These are phyloP conservation scores for Mesopsocus fuscifrons DNA, from an alignment of 2,888 invertebrate species.

Conservation along the genomic window DNA sequence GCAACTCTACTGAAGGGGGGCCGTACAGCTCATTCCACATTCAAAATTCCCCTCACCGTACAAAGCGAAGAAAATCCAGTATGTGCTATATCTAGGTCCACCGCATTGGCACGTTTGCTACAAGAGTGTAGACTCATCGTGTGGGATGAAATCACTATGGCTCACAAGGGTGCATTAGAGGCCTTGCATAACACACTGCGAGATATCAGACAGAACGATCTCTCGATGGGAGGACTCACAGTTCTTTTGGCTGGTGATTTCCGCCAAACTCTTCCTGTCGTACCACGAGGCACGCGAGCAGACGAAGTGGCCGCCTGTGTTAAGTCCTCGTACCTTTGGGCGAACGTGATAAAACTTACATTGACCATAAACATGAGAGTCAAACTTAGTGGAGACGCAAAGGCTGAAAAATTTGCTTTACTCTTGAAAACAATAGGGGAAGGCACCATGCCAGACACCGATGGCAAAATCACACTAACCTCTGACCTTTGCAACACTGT, in stretches of 20 bases:
- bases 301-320: not conserved
- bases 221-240: constrained; percentile 16
- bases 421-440: not conserved
- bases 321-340: not conserved
- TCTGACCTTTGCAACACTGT: not conserved
- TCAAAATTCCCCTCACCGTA: constrained; percentile 21
- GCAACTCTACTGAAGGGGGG: constrained; percentile 23
- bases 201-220: constrained; percentile 13
- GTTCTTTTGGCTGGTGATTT: constrained; percentile 20
- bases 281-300: constrained; percentile 14
- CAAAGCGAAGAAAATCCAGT: constrained; percentile 10
- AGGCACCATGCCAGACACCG: not conserved
- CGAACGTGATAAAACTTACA: not conserved
- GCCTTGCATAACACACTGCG: constrained; percentile 20
- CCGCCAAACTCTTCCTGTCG: constrained; percentile 19
- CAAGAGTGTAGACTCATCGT: constrained; percentile 20
- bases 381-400: not conserved
- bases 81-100: constrained; percentile 20
- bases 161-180: constrained; percentile 21
- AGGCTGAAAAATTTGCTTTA: not conserved
- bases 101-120: constrained; percentile 19
- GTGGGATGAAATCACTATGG: constrained; percentile 26
- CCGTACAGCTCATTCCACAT: constrained; percentile 22
- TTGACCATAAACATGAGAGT: not conserved
- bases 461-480: not conserved